These are phyloP conservation scores for Leucoraja ocellata DNA, from an alignment of 2,797 vertebrate genomes.

Conservation along the genomic window DNA sequence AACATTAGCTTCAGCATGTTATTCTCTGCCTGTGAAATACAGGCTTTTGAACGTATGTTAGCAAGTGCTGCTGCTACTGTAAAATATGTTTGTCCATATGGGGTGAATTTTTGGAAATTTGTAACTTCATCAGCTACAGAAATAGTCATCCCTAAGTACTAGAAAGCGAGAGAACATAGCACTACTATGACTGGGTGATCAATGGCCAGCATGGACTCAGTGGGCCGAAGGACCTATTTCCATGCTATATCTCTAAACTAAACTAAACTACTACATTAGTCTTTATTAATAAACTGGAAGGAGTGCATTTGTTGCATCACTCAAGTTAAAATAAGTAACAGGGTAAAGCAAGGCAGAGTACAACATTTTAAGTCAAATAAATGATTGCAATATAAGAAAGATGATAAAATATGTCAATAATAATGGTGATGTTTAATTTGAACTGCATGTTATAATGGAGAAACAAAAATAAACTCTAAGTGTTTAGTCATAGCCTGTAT, in stretches of 20 bases:
- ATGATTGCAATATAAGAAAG: neutral
- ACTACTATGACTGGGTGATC: too few species aligned
- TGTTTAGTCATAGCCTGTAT: neutral
- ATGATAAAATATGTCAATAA: neutral
- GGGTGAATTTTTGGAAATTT: too few species aligned
- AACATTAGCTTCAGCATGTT: too few species aligned
- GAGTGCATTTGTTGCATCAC: neutral
- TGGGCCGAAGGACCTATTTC: too few species aligned
- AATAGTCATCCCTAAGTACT: neutral
- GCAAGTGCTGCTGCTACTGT: too few species aligned
- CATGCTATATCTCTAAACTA: too few species aligned
- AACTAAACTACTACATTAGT: neutral
- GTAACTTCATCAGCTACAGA: neutral
- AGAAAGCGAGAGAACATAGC: too few species aligned
- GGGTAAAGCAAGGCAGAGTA: neutral
- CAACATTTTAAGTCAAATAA: neutral
- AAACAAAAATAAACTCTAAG: neutral
- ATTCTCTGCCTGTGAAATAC: too few species aligned
- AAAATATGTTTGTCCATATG: too few species aligned
- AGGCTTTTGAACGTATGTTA: too few species aligned
- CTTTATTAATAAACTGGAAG: neutral
- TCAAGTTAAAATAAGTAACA: neutral
- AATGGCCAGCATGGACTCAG: too few species aligned
- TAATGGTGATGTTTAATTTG: neutral
- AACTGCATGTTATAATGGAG: neutral